These are phyloP conservation scores for Cassiopea andromeda DNA, from an alignment of 30 jellyfish, hydroid and myxozoan species.

Conservation along the genomic window DNA sequence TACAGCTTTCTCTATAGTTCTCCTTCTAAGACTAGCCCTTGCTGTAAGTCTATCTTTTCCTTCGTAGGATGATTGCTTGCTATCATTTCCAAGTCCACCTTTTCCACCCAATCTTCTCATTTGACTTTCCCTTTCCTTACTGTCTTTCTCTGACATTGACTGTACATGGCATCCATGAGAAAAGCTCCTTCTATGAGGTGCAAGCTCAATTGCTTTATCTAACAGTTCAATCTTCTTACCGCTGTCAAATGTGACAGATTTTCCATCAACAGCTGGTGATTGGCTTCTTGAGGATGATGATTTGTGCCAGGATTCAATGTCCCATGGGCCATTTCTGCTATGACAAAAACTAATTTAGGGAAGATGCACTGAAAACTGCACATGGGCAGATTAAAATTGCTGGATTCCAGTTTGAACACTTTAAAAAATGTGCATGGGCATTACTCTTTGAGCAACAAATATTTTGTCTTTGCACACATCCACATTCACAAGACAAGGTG, in stretches of 20 bases:
- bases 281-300: constrained; percentile 79
- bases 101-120: constrained; percentile 58
- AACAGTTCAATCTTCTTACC: constrained; percentile 81
- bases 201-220: constrained; percentile 84
- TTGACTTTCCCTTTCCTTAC: constrained; percentile 55
- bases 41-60: constrained; percentile 89
- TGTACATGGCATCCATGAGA: constrained; percentile 98
- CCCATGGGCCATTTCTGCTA: constrained; percentile 94
- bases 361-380: too few species aligned
- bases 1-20: constrained; percentile 69
- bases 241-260: constrained; percentile 61
- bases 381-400: too few species aligned
- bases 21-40: constrained; percentile 88
- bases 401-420: too few species aligned
- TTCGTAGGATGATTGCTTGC: constrained; percentile 48
- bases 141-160: constrained; percentile 59
- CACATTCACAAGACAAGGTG: too few species aligned
- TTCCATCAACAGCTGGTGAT: constrained; percentile 86
- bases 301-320: constrained; percentile 93
- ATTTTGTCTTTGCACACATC: too few species aligned
- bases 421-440: too few species aligned
- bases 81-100: constrained; percentile 34
- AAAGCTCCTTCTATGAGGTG: constrained; percentile 94
- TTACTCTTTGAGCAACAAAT: too few species aligned
- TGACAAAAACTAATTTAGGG: not conserved